Evolutionary conservation across 2,113 vertebrate genomes (phyloP).

Genomic region (Pangasianodon hypophthalmus): DNA sequence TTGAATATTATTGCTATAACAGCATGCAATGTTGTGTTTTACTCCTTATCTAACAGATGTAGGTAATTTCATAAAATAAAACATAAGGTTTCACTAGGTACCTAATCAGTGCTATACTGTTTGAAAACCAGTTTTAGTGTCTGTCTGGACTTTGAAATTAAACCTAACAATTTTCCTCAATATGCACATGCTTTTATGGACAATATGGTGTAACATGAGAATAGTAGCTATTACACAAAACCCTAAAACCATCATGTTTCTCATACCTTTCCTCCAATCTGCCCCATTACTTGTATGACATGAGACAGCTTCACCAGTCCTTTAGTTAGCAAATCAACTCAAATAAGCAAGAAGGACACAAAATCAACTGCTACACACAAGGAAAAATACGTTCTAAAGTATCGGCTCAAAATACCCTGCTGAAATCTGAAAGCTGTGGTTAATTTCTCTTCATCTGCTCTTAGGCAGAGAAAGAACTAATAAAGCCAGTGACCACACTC

Average conservation of each 20-base stretch:
- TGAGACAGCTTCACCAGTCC: neutral
- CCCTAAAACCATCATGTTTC: neutral
- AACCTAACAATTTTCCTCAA: neutral
- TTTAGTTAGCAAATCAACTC: neutral
- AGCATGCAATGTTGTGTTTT: neutral
- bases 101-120: neutral
- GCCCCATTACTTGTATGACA: neutral
- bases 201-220: neutral
- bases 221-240: neutral
- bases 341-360: neutral
- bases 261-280: neutral
- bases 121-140: neutral
- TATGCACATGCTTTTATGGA: neutral
- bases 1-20: neutral
- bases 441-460: slow-evolving; percentile 40
- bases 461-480: slow-evolving; percentile 33
- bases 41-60: neutral
- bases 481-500: slow-evolving; percentile 45
- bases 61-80: neutral
- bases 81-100: neutral
- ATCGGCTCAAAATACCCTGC: slow-evolving; percentile 37
- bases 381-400: slow-evolving; percentile 26
- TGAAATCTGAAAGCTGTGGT: slow-evolving; percentile 34
- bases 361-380: neutral
- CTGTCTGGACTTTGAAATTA: neutral